A percentile compares a stretch with the other conserved stretches of the same genome.
Conservation (phyloP, 2,888 invertebrate genomes). For the Gibbula magus region DNA sequence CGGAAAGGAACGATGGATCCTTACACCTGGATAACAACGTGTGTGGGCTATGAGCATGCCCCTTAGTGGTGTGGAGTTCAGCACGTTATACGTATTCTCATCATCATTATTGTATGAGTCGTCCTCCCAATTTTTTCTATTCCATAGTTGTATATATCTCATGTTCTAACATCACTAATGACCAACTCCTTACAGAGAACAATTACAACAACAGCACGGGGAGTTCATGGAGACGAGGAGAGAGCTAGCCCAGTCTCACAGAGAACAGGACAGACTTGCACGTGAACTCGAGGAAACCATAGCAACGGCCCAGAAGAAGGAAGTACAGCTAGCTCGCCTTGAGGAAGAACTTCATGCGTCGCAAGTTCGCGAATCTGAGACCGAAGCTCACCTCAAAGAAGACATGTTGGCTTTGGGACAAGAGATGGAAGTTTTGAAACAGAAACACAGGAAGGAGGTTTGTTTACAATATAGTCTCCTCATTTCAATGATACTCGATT, state of each 20-base stretch:
- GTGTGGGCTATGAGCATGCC: no score
- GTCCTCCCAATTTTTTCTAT: no score
- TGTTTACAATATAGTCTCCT: neutral
- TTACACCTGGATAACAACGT: no score
- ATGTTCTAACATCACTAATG: no score
- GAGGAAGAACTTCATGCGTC: slow-evolving; percentile 61
- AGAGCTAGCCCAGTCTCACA: slow-evolving; percentile 53
- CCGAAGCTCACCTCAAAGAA: slow-evolving; percentile 43
- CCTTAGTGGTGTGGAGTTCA: no score
- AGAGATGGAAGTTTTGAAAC: slow-evolving; percentile 54
- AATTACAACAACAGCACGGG: slow-evolving; percentile 62
- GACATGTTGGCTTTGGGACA: slow-evolving; percentile 50
- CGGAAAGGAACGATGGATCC: no score
- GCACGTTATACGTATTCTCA: no score
- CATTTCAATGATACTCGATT: no score
- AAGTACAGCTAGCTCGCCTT: slow-evolving; percentile 54
- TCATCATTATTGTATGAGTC: neutral
- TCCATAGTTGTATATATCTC: no score
- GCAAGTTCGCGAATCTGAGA: slow-evolving; percentile 53
- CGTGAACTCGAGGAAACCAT: slow-evolving; percentile 58
- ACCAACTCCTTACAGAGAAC: slow-evolving; percentile 50
- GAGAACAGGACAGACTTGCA: slow-evolving; percentile 58
- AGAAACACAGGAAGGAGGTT: slow-evolving; percentile 57
- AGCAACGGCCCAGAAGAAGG: slow-evolving; percentile 48
- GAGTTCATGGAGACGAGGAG: slow-evolving; percentile 59